Evolutionary conservation across 2,888 invertebrate genomes (phyloP).

Genomic region (Amitus sp.): DNA sequence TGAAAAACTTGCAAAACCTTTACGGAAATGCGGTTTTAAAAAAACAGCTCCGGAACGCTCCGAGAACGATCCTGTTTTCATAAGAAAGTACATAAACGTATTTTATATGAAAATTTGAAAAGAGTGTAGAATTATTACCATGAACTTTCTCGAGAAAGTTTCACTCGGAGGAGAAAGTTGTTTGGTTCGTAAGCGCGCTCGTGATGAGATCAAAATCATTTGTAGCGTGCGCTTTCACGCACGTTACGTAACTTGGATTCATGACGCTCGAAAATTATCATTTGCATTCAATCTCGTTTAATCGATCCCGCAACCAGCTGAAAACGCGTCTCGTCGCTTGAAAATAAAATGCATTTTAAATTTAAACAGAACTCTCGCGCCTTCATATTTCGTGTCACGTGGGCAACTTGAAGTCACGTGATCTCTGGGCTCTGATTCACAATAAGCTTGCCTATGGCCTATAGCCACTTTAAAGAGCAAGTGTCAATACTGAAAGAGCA

Average conservation of each 20-base stretch:
- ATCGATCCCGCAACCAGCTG: no score
- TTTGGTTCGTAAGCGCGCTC: constrained; percentile 15
- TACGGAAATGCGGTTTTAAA: no score
- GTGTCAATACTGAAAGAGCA: no score
- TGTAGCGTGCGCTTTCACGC: constrained; percentile 3
- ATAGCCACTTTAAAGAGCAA: no score
- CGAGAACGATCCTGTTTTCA: no score
- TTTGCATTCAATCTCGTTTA: no score
- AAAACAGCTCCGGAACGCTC: no score
- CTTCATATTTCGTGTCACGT: not conserved
- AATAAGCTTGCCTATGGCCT: no score
- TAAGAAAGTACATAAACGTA: not conserved
- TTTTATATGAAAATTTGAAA: not conserved
- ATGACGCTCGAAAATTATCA: no score
- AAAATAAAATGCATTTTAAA: not conserved
- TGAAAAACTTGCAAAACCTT: no score
- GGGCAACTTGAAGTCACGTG: not conserved
- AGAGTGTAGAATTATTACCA: constrained; percentile 15
- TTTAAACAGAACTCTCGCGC: not conserved
- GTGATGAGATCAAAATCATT: constrained; percentile 13
- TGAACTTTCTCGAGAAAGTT: constrained; percentile 44
- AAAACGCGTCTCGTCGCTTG: not conserved
- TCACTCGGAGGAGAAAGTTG: constrained; percentile 54
- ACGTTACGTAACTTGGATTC: no score
- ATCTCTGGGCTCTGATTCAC: no score